Conservation (phyloP, 2,113 vertebrate genomes). For the Kobus ellipsiprymnus region DNA sequence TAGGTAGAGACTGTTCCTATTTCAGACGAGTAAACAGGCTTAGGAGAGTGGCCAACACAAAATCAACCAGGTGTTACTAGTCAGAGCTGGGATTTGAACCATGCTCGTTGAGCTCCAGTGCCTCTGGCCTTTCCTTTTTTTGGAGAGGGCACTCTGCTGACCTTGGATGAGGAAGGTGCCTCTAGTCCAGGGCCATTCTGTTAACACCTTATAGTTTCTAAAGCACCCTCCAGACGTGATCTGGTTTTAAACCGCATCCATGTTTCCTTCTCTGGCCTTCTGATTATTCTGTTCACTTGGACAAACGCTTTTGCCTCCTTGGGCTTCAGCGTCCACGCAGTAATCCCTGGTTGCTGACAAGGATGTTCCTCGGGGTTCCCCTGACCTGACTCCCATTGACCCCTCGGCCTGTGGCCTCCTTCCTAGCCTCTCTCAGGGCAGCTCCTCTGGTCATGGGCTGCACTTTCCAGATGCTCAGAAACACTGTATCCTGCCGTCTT, state of each 20-base stretch:
- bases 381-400: neutral
- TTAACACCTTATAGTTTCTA: neutral
- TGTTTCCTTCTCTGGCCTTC: neutral
- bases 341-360: neutral
- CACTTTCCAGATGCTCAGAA: neutral
- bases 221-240: neutral
- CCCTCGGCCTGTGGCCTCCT: neutral
- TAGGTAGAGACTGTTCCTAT: neutral
- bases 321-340: neutral
- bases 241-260: neutral
- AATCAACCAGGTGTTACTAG: neutral
- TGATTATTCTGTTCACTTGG: neutral
- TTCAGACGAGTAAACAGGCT: neutral
- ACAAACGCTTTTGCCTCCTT: neutral
- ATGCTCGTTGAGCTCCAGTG: rapidly evolving
- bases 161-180: neutral
- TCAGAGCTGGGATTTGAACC: neutral
- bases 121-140: neutral
- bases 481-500: neutral
- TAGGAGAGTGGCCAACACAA: neutral
- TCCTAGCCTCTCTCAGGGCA: neutral
- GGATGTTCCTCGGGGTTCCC: neutral
- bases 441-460: neutral
- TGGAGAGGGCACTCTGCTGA: neutral
- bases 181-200: neutral